phyloP scores from a whole-genome alignment of 2,797 vertebrate species.

The Microcaecilia unicolor region DNA sequence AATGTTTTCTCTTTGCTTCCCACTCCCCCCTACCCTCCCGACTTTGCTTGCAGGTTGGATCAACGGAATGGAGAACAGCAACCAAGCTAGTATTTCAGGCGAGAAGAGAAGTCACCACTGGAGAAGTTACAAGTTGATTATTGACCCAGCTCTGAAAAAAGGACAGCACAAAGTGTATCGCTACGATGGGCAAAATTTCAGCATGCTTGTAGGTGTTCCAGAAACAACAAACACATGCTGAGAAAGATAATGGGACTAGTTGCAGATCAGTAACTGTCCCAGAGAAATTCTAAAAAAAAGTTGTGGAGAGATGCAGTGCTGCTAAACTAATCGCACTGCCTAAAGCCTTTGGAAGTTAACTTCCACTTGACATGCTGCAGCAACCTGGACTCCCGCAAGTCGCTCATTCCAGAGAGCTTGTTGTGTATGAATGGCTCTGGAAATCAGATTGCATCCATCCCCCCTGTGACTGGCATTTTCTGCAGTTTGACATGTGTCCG shows the following conservation, averaged over 20 bases:
- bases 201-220: constrained; percentile 77
- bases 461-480: neutral
- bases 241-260: too few species aligned
- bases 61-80: constrained; percentile 95
- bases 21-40: neutral
- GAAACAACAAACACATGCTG: neutral
- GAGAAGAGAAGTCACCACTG: constrained; percentile 97
- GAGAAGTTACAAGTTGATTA: constrained; percentile 99
- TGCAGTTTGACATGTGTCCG: constrained; percentile 17
- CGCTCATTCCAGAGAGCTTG: too few species aligned
- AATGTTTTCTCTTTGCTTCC: too few species aligned
- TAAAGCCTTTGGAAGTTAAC: too few species aligned
- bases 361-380: too few species aligned
- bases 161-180: constrained; percentile 94
- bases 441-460: too few species aligned
- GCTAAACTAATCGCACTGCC: too few species aligned
- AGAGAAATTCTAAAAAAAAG: too few species aligned
- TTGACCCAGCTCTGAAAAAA: constrained; percentile 96
- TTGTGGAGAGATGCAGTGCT: too few species aligned
- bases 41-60: constrained; percentile 68
- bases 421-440: too few species aligned
- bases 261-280: too few species aligned
- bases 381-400: too few species aligned
- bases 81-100: constrained; percentile 80
- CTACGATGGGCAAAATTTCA: constrained; percentile 94